Base-by-base conservation (phyloP, 2,797 vertebrate species). In the Phoeniculus purpureus region DNA sequence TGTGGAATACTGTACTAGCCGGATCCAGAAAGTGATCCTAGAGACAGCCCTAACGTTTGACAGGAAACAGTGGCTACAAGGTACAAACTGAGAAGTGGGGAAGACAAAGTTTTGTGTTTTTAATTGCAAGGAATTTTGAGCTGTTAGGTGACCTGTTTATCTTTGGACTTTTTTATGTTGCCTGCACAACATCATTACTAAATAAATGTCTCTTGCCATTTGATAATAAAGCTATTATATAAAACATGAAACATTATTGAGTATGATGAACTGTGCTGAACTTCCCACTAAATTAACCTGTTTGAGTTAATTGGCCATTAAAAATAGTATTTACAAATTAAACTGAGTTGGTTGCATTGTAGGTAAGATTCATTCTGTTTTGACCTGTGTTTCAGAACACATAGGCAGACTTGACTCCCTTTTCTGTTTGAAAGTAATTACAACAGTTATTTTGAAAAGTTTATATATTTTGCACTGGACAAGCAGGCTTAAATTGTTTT, bases 221-320 rank as follows among this genome's bases (percentile, higher is more conserved):
- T 96, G 85, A 81, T 94, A 96, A 92, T 95, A 95, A 96, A 96
- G 60, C 67, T 89, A 43, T 92, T 92, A 14, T n/a, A 86, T 48
- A 79, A 95, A 94, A 91, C 43, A 23, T n/a, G 31, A 62, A 89
- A 47, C 4, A 20, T 4, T 79, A 51, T 73, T 87, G 37, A 62
- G 43, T 85, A 61, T 73, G 51, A 18, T 75, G 51, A 90, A 82
- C 17, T 29, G 54, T 48, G 31, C 26, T 68, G 40, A 83, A 58
- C 29, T 85, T 75, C 27, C 22, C 11, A 21, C 23, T 90, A 52
- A 67, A 73, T 73, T 64, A 68, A 86, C 16, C 14, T 52, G 10
- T 82, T 93, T 66, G n/a, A n/a, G n/a, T n/a, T n/a, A n/a, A n/a
- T n/a, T n/a, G n/a, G n/a, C n/a, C n/a, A n/a, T n/a, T n/a, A n/a